These are phyloP conservation scores for Scaptomyza montana DNA, from an alignment of 1,140 invertebrate species.

Conservation along the genomic window DNA sequence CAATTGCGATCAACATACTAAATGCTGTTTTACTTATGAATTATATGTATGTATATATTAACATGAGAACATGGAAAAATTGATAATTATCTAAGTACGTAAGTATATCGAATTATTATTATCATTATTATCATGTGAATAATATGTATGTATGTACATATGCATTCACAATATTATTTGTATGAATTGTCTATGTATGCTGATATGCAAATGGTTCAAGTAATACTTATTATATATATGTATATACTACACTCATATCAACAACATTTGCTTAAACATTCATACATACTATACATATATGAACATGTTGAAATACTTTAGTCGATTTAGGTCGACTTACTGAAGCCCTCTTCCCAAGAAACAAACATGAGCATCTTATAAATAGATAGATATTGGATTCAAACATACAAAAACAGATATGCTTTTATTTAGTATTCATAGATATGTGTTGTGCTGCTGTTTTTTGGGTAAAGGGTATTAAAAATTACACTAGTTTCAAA, in stretches of 20 bases:
- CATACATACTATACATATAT: slow-evolving; percentile 6
- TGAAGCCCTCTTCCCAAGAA: not conserved
- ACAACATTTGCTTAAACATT: slow-evolving; percentile 18
- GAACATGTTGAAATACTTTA: not conserved
- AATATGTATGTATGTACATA: slow-evolving; percentile 9
- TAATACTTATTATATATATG: slow-evolving; percentile 23
- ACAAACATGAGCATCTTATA: not conserved
- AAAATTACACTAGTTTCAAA: not conserved
- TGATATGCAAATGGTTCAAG: slow-evolving; percentile 18
- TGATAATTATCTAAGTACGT: slow-evolving; percentile 11
- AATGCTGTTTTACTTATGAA: slow-evolving; percentile 20
- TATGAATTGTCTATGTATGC: slow-evolving; percentile 11
- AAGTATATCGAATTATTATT: slow-evolving; percentile 4
- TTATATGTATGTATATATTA: slow-evolving; percentile 1
- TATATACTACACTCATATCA: slow-evolving; percentile 29
- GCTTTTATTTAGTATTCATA: no score
- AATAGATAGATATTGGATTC: no score
- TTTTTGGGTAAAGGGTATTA: not conserved
- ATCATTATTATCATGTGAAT: not conserved
- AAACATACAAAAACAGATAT: no score
- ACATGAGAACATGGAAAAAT: slow-evolving; percentile 26
- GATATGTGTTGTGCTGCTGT: not conserved
- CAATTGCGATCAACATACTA: slow-evolving; percentile 4
- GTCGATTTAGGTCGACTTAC: not conserved
- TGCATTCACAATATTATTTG: slow-evolving; percentile 25